phyloP scores from a whole-genome alignment of 2,888 invertebrate species.

The Xanthorhoe spadicearia region DNA sequence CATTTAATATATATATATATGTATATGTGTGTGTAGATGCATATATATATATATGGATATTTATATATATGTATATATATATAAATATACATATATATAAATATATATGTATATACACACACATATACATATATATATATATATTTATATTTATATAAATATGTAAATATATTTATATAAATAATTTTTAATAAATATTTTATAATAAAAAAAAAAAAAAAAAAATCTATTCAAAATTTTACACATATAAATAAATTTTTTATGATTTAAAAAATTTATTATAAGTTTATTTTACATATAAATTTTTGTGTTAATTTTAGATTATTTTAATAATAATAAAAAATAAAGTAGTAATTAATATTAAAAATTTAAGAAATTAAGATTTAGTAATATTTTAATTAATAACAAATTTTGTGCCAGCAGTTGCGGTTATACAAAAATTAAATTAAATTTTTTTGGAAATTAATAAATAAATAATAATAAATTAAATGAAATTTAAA shows the following conservation, averaged over 20 bases:
- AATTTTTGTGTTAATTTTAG: slow-evolving; percentile 74
- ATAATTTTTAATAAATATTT: slow-evolving; percentile 30
- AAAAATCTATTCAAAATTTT: slow-evolving; percentile 60
- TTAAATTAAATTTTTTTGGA: slow-evolving; percentile 83
- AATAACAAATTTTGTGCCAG: slow-evolving; percentile 88
- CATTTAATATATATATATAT: slow-evolving; percentile 24
- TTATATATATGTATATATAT: too few species aligned
- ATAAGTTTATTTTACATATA: slow-evolving; percentile 83
- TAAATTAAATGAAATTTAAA: slow-evolving; percentile 67
- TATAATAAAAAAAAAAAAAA: slow-evolving; percentile 63
- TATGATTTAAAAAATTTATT: slow-evolving; percentile 80
- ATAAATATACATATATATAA: slow-evolving; percentile 3
- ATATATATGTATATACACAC: too few species aligned
- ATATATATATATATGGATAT: too few species aligned
- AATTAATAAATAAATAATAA: slow-evolving; percentile 61
- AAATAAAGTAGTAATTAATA: slow-evolving; percentile 70
- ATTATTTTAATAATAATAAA: slow-evolving; percentile 73
- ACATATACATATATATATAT: background rate
- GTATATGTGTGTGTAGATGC: too few species aligned
- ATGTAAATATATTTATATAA: slow-evolving; percentile 4
- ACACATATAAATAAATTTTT: slow-evolving; percentile 70
- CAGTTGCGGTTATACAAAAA: slow-evolving; percentile 88
- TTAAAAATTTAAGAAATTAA: slow-evolving; percentile 86
- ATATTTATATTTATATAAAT: slow-evolving; percentile 4
- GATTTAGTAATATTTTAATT: slow-evolving; percentile 85